A percentile compares a stretch with the other conserved stretches of the same genome.
Evolutionary conservation across 2,888 invertebrate species (phyloP).

Genomic region (Chymomyza procnemis): DNA sequence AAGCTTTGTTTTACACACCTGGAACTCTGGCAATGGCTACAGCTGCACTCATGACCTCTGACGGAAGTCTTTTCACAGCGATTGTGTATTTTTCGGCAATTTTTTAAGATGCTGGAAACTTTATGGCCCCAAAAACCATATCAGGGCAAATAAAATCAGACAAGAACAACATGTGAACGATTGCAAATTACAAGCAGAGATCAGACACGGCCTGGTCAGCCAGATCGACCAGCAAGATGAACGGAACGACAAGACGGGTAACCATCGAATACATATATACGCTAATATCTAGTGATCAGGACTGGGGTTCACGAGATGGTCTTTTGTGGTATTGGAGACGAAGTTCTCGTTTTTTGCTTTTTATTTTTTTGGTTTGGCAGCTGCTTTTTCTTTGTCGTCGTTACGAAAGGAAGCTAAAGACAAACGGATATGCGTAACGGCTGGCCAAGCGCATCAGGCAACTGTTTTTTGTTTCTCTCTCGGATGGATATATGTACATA

Average conservation of each 20-base stretch:
- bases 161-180: constrained; percentile 70
- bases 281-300: constrained; percentile 53
- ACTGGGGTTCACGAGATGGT: constrained; percentile 26
- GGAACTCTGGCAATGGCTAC: not conserved
- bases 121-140: constrained; percentile 56
- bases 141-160: constrained; percentile 65
- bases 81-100: constrained; percentile 60
- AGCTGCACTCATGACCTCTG: constrained; percentile 32
- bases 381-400: constrained; percentile 65
- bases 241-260: not conserved
- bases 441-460: constrained; percentile 60
- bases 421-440: constrained; percentile 63
- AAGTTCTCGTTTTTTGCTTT: constrained; percentile 9
- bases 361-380: constrained; percentile 41
- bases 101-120: constrained; percentile 35
- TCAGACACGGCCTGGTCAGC: constrained; percentile 14
- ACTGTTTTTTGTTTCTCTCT: constrained; percentile 57
- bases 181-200: constrained; percentile 66
- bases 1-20: constrained; percentile 36
- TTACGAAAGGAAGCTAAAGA: constrained; percentile 69
- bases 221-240: not conserved
- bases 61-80: constrained; percentile 40
- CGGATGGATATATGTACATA: constrained; percentile 14
- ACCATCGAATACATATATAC: not conserved
- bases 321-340: not conserved